phyloP scores from a whole-genome alignment of 2,888 invertebrate species.

The Hypomecis atomaria region DNA sequence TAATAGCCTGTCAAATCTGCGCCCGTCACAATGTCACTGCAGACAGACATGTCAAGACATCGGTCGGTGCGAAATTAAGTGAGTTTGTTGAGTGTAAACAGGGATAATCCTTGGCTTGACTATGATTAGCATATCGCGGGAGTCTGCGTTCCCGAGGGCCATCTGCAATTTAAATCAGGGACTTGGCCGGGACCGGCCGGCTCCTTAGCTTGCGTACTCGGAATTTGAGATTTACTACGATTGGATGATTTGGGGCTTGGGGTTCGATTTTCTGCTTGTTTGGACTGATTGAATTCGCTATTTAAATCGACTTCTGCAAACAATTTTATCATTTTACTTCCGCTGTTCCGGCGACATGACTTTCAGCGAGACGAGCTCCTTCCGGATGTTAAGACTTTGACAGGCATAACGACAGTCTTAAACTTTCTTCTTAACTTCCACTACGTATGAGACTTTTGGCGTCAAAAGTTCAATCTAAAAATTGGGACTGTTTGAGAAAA shows the following conservation, averaged over 20 bases:
- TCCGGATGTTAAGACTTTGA: constrained; percentile 18
- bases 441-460: constrained; percentile 23
- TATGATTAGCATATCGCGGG: constrained; percentile 84
- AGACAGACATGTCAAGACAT: constrained; percentile 74
- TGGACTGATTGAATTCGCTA: constrained; percentile 78
- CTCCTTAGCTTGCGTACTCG: constrained; percentile 79
- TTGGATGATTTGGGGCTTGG: constrained; percentile 81
- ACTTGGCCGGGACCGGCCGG: constrained; percentile 77
- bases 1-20: constrained; percentile 41
- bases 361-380: constrained; percentile 31
- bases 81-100: constrained; percentile 85
- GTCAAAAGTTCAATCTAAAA: constrained; percentile 5
- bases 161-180: constrained; percentile 85
- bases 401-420: constrained; percentile 15
- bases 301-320: constrained; percentile 68
- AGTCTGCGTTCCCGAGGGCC: constrained; percentile 79
- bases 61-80: constrained; percentile 82
- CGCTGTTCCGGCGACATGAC: constrained; percentile 37
- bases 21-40: constrained; percentile 34
- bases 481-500: constrained; percentile 7
- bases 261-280: constrained; percentile 83
- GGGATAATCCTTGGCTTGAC: constrained; percentile 84
- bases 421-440: constrained; percentile 18
- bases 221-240: constrained; percentile 82
- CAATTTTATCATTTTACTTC: constrained; percentile 52